Evolutionary conservation across 2,797 vertebrate genomes (phyloP).

Genomic region (Clarias platycephalus): DNA sequence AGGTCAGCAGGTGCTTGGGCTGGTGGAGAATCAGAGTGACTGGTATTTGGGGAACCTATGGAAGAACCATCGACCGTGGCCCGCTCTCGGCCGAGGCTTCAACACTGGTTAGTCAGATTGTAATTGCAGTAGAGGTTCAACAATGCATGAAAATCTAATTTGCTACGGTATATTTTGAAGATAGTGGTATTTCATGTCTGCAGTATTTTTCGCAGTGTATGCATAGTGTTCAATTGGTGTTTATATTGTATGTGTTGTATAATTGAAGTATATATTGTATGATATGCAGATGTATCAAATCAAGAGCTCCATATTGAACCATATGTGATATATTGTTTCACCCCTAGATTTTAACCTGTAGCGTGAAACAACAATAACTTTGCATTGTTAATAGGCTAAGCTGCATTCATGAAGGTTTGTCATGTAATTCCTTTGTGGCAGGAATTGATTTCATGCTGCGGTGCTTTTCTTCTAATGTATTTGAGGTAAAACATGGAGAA

Average conservation of each 20-base stretch:
- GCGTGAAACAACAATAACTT: not conserved
- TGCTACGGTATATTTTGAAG: not conserved
- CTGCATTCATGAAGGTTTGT: not conserved
- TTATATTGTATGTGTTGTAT: not conserved
- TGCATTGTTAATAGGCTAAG: not conserved
- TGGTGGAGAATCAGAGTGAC: constrained; percentile 98
- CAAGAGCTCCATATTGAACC: not conserved
- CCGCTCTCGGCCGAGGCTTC: constrained; percentile 91
- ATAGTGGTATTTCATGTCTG: not conserved
- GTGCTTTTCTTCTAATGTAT: not conserved
- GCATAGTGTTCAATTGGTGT: not conserved
- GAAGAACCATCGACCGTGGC: constrained; percentile 98
- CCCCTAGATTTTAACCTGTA: not conserved
- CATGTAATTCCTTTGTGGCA: not conserved
- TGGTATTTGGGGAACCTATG: constrained; percentile 98
- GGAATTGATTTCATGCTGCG: not conserved
- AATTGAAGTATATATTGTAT: not conserved
- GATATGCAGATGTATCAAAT: not conserved
- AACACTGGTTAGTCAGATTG: constrained; percentile 83
- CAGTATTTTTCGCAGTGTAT: not conserved
- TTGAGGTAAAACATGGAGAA: not conserved
- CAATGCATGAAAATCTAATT: not conserved
- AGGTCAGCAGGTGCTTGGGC: constrained; percentile 95
- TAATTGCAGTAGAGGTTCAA: not conserved
- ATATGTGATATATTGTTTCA: too few relatives aligned